Conservation (phyloP, 2,888 invertebrate genomes). For the Stenchaetothrips biformis region DNA sequence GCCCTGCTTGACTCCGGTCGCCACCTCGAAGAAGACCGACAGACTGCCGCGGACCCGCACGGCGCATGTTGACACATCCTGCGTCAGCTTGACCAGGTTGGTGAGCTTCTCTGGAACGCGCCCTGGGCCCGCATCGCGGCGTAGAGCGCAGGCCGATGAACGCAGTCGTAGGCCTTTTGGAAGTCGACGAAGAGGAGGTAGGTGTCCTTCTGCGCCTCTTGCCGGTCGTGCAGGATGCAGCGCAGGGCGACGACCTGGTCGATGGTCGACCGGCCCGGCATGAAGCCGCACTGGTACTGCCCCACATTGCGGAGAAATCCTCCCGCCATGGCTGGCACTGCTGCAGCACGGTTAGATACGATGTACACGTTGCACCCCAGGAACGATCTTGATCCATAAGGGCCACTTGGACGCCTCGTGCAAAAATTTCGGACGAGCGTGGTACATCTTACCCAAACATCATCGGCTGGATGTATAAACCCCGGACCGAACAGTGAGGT, state of each 20-base stretch:
- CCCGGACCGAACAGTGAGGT: no score
- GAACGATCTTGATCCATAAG: no score
- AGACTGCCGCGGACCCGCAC: neutral
- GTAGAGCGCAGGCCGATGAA: neutral
- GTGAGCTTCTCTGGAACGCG: neutral
- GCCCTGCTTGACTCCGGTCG: conserved; percentile 34
- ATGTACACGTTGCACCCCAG: no score
- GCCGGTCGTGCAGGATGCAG: neutral
- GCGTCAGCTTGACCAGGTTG: neutral
- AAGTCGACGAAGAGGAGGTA: conserved; percentile 37
- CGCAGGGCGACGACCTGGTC: conserved; percentile 25
- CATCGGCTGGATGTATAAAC: no score
- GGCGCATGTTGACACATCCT: neutral
- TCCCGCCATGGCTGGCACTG: no score
- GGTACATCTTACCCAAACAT: no score
- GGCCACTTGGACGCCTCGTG: no score
- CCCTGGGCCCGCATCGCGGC: neutral
- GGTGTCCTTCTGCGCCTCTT: conserved; percentile 11
- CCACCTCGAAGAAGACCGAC: conserved; percentile 6
- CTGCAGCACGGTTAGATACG: no score
- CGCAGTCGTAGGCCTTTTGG: conserved; percentile 37
- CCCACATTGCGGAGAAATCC: no score
- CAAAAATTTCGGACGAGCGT: no score
- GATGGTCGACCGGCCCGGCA: conserved; percentile 1
- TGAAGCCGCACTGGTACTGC: neutral